phyloP scores from a whole-genome alignment of 2,797 vertebrate species.

The Sebastes nivosus region DNA sequence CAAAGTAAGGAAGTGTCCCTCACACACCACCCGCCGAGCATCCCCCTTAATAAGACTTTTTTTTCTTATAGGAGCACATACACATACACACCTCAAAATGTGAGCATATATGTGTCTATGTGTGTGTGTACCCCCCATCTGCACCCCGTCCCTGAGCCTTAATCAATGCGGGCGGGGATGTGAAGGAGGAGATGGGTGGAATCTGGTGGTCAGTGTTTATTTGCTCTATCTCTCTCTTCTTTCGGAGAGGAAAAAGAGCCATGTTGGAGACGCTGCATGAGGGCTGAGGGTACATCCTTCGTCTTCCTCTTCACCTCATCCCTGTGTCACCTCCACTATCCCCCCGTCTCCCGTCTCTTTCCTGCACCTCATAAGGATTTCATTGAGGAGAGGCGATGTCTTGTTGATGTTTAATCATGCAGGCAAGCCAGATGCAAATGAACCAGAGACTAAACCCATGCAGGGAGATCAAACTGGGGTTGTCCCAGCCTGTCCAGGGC shows the following conservation, averaged over 20 bases:
- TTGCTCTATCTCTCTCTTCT: constrained; percentile 75
- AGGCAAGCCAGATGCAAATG: constrained; percentile 64
- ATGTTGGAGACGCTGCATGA: constrained; percentile 71
- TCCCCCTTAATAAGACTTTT: constrained; percentile 17
- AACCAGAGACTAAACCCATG: constrained; percentile 39
- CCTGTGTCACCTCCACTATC: constrained; percentile 8
- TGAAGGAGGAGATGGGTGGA: constrained; percentile 43
- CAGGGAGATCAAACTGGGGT: constrained; percentile 48
- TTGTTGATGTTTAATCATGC: constrained; percentile 59
- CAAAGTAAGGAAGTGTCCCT: constrained; percentile 85
- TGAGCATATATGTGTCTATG: constrained; percentile 30
- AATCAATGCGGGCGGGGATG: constrained; percentile 62
- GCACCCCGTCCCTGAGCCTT: constrained; percentile 36
- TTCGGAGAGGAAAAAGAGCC: constrained; percentile 68
- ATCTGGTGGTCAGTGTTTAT: constrained; percentile 76
- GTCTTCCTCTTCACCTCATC: constrained; percentile 49
- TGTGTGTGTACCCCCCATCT: background rate
- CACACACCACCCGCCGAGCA: constrained; percentile 36
- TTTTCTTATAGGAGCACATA: background rate
- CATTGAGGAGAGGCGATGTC: constrained; percentile 44
- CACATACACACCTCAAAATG: constrained; percentile 18
- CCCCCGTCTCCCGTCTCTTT: constrained; percentile 5
- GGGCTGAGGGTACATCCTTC: constrained; percentile 75
- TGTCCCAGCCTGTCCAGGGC: background rate
- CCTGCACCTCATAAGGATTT: constrained; percentile 61